Percentiles rank a stretch among this genome's conserved stretches.
Conservation (phyloP, 53 echinoderm and acorn worm genomes). For the Apostichopus leukothele region DNA sequence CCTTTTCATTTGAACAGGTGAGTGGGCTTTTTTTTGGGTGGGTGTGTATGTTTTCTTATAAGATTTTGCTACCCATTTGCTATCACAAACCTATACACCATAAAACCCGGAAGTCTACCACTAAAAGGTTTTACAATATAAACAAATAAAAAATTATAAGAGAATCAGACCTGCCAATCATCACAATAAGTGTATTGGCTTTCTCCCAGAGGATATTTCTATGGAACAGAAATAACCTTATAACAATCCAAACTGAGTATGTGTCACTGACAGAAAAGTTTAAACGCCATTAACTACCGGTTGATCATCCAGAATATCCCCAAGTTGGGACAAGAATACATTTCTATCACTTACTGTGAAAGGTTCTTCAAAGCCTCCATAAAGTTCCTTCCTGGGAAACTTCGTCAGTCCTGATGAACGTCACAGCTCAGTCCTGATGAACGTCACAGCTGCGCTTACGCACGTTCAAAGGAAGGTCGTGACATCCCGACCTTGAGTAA, state of each 20-base stretch:
- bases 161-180: background rate
- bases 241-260: background rate
- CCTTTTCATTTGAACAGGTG: no score
- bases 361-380: background rate
- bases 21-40: no score
- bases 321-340: background rate
- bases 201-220: background rate
- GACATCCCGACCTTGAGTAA: background rate
- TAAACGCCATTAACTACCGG: background rate
- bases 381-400: background rate
- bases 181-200: background rate
- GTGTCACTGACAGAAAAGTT: background rate
- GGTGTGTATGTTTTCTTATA: no score
- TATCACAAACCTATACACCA: no score
- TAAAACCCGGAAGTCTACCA: no score
- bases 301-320: background rate
- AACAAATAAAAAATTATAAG: no score
- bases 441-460: background rate
- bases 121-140: no score
- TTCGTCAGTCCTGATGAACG: background rate
- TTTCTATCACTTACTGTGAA: background rate
- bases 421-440: background rate
- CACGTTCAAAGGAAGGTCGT: background rate
- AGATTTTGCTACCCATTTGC: no score
- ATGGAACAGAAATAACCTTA: background rate